These are phyloP conservation scores for Paramuricea clavata DNA, from an alignment of 92 coral and sea anemone genomes.

Conservation along the genomic window DNA sequence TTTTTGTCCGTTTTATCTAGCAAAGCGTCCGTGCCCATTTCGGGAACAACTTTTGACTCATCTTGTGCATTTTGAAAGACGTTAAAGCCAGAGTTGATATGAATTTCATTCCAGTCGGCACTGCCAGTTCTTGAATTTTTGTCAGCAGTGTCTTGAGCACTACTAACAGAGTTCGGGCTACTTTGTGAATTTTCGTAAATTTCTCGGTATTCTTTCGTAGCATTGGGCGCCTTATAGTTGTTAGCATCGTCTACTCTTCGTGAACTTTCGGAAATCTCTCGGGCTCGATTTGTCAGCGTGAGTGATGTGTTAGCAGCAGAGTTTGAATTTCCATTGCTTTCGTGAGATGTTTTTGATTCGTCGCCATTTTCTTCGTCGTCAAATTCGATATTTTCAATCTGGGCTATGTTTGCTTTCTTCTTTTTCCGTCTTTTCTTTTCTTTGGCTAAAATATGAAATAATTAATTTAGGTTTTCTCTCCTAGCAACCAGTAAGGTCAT, in stretches of 20 bases:
- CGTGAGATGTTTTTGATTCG: background rate
- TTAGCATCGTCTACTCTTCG: background rate
- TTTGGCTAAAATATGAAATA: constrained; percentile 32
- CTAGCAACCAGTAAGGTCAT: too few species aligned
- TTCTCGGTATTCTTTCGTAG: background rate
- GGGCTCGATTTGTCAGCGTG: background rate
- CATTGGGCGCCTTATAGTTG: background rate
- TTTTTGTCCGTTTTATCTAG: background rate
- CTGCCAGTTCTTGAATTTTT: too few species aligned
- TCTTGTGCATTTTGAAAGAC: background rate
- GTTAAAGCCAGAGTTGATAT: background rate
- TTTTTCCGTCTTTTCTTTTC: constrained; percentile 86
- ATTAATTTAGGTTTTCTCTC: too few species aligned
- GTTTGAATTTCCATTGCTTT: background rate
- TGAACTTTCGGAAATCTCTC: background rate
- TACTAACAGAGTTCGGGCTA: too few species aligned
- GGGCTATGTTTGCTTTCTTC: constrained; percentile 79
- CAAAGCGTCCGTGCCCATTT: background rate
- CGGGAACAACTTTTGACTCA: background rate
- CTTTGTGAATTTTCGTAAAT: background rate
- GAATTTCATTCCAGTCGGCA: background rate
- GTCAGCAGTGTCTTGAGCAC: too few species aligned
- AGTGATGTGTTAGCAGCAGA: background rate
- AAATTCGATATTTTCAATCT: constrained; percentile 73
- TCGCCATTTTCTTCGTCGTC: constrained; percentile 2